Percentiles rank a stretch among this genome's conserved stretches.
phyloP scores from a whole-genome alignment of 2,888 invertebrate genomes.

The Trissolcus japonicus region DNA sequence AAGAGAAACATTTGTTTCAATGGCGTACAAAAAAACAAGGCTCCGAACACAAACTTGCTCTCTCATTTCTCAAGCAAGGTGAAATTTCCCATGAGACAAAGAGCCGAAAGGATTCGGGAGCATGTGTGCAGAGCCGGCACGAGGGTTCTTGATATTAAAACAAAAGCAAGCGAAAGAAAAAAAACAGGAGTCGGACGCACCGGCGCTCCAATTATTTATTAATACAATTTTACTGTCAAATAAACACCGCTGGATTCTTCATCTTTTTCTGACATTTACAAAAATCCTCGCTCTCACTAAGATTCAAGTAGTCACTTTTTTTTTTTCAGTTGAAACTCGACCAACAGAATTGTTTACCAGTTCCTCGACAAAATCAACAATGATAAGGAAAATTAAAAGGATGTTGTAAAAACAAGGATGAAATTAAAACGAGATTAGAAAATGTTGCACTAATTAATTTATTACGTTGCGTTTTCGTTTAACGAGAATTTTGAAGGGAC shows the following conservation, averaged over 20 bases:
- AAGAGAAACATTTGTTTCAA: conserved; percentile 29
- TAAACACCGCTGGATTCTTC: not conserved
- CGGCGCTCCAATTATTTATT: conserved; percentile 35
- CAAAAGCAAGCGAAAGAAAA: conserved; percentile 23
- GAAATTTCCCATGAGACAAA: conserved; percentile 53
- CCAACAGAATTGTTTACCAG: too few species aligned
- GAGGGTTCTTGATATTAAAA: conserved; percentile 43
- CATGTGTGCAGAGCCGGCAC: conserved; percentile 28
- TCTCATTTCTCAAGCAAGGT: conserved; percentile 31
- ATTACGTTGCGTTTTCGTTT: too few species aligned
- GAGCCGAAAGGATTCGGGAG: conserved; percentile 47
- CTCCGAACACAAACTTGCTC: conserved; percentile 34
- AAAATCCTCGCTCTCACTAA: too few species aligned
- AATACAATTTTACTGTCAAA: conserved; percentile 35
- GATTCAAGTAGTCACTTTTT: too few species aligned
- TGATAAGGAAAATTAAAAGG: too few species aligned
- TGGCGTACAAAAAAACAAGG: conserved; percentile 33
- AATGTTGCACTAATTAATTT: too few species aligned
- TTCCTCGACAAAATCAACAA: too few species aligned
- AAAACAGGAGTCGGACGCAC: conserved; percentile 30
- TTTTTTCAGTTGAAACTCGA: too few species aligned
- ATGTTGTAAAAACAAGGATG: too few species aligned
- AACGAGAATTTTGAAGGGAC: too few species aligned
- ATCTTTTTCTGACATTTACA: too few species aligned
- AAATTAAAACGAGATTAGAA: too few species aligned